Evolutionary conservation across 2,797 vertebrate species (phyloP).

Genomic region (Florisuga fusca): DNA sequence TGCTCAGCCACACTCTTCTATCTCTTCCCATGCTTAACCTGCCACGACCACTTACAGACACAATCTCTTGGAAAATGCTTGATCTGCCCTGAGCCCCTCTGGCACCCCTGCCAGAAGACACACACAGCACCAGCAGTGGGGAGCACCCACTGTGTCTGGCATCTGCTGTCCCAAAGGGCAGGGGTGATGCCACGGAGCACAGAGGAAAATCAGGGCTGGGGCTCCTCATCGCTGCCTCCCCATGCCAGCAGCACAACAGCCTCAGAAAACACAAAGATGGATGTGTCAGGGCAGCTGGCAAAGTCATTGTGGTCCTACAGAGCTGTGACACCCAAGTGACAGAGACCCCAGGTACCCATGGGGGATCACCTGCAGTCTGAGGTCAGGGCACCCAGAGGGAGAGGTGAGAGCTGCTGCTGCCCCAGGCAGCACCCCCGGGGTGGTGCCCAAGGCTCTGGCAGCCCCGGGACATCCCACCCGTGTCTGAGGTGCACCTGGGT

Average conservation of each 20-base stretch:
- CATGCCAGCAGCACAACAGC: background rate
- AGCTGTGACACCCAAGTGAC: background rate
- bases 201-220: background rate
- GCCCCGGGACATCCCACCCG: background rate
- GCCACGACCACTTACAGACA: background rate
- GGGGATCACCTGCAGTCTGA: no score
- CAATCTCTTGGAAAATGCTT: background rate
- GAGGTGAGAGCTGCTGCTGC: background rate
- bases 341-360: background rate
- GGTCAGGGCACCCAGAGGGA: background rate
- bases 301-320: background rate
- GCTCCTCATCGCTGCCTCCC: background rate
- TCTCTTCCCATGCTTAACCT: background rate
- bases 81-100: background rate
- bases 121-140: background rate
- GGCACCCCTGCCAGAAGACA: background rate
- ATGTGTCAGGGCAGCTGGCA: no score
- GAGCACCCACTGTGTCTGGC: background rate
- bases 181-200: background rate
- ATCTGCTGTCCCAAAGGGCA: background rate
- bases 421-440: background rate
- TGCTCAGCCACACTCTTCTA: background rate
- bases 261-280: background rate
- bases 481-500: background rate
- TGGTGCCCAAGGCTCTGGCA: background rate